phyloP scores from a whole-genome alignment of 2,888 invertebrate species.

The Epirrhoe tristata region DNA sequence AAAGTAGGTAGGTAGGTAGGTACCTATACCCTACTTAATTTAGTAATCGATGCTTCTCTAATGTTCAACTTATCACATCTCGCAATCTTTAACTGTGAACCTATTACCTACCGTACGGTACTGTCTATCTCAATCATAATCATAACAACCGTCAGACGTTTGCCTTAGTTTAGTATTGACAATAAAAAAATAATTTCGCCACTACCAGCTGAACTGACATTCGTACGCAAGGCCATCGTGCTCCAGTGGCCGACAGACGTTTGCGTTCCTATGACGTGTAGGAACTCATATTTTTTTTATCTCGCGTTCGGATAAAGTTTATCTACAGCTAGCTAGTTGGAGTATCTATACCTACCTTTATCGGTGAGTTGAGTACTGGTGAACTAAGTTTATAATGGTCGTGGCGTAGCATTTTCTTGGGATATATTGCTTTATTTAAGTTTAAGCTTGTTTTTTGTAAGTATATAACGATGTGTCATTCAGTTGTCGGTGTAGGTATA shows the following conservation, averaged over 20 bases:
- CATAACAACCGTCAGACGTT: not conserved
- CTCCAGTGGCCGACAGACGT: conserved; percentile 20
- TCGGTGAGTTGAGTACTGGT: not conserved
- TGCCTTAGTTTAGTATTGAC: conserved; percentile 8
- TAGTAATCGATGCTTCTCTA: too few relatives aligned
- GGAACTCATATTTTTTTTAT: conserved; percentile 8
- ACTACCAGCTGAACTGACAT: conserved; percentile 16
- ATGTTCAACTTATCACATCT: too few relatives aligned
- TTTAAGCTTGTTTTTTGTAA: not conserved
- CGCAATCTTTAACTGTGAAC: not conserved
- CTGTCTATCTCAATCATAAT: not conserved
- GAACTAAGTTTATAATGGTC: not conserved
- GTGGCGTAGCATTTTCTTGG: not conserved
- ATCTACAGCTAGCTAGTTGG: not conserved
- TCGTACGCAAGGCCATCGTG: conserved; percentile 17
- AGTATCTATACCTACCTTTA: too few relatives aligned
- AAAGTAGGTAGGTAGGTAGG: too few relatives aligned
- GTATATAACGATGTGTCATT: not conserved
- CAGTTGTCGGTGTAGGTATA: not conserved
- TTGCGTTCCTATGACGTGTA: conserved; percentile 22
- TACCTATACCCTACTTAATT: too few relatives aligned
- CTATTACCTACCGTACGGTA: not conserved
- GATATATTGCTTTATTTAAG: not conserved
- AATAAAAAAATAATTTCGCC: conserved; percentile 7
- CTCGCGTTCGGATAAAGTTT: conserved; percentile 11